A percentile compares a stretch with the other conserved stretches of the same genome.
Conservation (phyloP, 2,888 invertebrate species). For the Stomorhina lunata region DNA sequence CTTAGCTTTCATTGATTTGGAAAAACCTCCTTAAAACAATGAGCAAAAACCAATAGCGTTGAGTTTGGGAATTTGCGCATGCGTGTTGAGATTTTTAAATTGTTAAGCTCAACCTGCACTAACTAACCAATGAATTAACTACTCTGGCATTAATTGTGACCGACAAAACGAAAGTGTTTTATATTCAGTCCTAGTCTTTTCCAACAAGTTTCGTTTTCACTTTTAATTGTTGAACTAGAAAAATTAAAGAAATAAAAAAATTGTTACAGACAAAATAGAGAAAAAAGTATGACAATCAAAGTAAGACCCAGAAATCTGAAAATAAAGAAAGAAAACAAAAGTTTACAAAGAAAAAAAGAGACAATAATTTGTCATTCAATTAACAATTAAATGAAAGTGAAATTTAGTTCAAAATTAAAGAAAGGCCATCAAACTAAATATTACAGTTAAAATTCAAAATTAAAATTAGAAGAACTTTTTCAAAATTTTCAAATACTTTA, state of each 20-base stretch:
- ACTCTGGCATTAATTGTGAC: slow-evolving; percentile 8
- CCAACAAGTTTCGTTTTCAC: slow-evolving; percentile 48
- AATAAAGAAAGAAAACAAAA: slow-evolving; percentile 23
- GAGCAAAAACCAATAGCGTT: neutral
- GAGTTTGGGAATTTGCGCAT: slow-evolving; percentile 28
- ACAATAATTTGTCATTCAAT: slow-evolving; percentile 51
- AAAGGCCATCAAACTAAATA: neutral
- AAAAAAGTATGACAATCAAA: too few species aligned
- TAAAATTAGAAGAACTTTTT: too few species aligned
- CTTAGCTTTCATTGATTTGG: too few species aligned
- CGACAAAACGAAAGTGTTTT: slow-evolving; percentile 56
- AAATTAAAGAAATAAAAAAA: slow-evolving; percentile 30
- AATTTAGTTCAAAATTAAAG: slow-evolving; percentile 27
- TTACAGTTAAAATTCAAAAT: neutral
- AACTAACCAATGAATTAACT: too few species aligned
- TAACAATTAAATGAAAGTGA: slow-evolving; percentile 53
- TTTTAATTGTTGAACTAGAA: slow-evolving; percentile 62
- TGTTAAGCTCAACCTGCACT: neutral
- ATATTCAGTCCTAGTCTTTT: slow-evolving; percentile 12
- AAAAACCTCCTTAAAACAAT: too few species aligned
- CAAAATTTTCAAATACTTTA: too few species aligned
- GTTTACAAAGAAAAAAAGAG: neutral
- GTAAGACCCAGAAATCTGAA: neutral
- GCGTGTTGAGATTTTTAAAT: slow-evolving; percentile 30
- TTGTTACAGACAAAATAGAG: neutral